Evolutionary conservation across 2,113 vertebrate species (phyloP).

Genomic region (Syrmaticus mikado): DNA sequence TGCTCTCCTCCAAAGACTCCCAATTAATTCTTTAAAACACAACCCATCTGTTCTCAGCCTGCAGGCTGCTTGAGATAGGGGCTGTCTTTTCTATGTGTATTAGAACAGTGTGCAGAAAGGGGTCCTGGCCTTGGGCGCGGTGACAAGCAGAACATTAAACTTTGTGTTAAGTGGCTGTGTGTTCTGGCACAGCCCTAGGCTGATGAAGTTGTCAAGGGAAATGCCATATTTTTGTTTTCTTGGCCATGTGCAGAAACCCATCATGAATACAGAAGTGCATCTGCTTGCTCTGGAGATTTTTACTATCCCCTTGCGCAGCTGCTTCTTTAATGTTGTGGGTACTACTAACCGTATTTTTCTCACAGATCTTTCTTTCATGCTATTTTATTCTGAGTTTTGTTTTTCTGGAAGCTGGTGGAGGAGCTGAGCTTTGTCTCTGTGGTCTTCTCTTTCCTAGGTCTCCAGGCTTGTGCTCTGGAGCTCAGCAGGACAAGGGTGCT

Average conservation of each 20-base stretch:
- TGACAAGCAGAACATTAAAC: neutral
- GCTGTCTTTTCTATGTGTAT: neutral
- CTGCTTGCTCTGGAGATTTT: neutral
- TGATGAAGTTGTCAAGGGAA: neutral
- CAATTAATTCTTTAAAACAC: neutral
- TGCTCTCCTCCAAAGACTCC: neutral
- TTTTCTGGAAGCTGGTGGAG: neutral
- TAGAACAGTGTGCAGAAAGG: neutral
- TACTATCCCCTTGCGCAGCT: neutral
- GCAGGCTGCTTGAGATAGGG: neutral
- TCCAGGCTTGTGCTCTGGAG: neutral
- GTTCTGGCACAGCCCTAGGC: neutral
- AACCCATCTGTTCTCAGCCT: neutral
- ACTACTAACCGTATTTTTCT: fast-evolving
- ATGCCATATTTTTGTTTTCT: neutral
- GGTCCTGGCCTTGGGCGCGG: neutral
- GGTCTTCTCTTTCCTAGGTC: neutral
- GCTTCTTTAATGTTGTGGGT: neutral
- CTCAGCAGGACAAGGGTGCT: neutral
- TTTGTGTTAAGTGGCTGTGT: neutral
- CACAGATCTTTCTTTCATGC: neutral
- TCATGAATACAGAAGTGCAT: neutral
- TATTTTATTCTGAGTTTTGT: neutral
- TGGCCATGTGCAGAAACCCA: neutral
- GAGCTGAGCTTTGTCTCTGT: neutral